These are phyloP conservation scores for Ryuthela nishihirai DNA, from an alignment of 2,888 invertebrate genomes.

Conservation along the genomic window DNA sequence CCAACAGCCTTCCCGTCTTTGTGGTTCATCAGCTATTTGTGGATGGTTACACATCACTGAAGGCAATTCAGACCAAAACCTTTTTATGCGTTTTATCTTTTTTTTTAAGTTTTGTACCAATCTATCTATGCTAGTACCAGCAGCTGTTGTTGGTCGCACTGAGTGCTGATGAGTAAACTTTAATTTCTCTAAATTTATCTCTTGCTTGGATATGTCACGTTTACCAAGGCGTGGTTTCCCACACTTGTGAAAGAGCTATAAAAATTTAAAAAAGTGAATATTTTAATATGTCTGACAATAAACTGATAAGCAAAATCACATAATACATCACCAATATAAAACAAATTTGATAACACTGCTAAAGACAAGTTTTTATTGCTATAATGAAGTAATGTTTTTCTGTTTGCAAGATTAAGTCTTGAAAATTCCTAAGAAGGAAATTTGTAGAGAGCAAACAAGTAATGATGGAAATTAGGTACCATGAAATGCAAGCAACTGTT, in stretches of 20 bases:
- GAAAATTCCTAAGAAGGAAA: too few relatives aligned
- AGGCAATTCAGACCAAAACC: slow-evolving; percentile 83
- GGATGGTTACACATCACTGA: slow-evolving; percentile 71
- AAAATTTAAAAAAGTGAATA: not conserved
- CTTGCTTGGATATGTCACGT: slow-evolving; percentile 47
- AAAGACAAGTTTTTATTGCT: too few relatives aligned
- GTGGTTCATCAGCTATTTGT: slow-evolving; percentile 42
- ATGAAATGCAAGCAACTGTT: too few relatives aligned
- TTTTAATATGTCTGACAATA: too few relatives aligned
- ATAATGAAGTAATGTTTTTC: too few relatives aligned
- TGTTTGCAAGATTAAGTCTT: too few relatives aligned
- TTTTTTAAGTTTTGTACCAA: slow-evolving; percentile 78
- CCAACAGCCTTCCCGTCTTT: slow-evolving; percentile 64
- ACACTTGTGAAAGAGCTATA: slow-evolving; percentile 41
- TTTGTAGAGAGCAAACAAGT: too few relatives aligned
- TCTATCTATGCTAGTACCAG: slow-evolving; percentile 65
- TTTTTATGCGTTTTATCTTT: slow-evolving; percentile 69
- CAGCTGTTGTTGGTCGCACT: slow-evolving; percentile 45
- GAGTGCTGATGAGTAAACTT: slow-evolving; percentile 53
- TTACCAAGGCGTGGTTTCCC: slow-evolving; percentile 46
- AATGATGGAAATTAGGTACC: too few relatives aligned
- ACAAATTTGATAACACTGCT: too few relatives aligned
- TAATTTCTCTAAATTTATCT: slow-evolving; percentile 60
- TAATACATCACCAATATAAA: too few relatives aligned
- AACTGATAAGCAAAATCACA: too few relatives aligned